Conservation (phyloP, 2,113 vertebrate genomes). For the Oostethus manadensis region DNA sequence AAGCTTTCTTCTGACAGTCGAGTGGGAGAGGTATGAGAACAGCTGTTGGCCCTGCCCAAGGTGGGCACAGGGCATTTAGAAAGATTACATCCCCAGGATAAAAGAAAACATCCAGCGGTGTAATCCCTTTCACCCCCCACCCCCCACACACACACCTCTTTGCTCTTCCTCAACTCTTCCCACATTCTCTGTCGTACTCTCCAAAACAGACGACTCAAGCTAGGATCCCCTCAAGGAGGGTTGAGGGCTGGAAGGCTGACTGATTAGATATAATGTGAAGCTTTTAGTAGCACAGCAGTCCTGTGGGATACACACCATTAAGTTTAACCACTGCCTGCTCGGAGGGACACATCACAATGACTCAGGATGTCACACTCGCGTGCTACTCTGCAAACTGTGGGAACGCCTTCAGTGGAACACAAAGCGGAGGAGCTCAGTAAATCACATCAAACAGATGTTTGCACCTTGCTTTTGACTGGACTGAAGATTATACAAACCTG, state of each 20-base stretch:
- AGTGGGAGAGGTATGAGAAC: slow-evolving; percentile 52
- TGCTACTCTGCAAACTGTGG: slow-evolving; percentile 42
- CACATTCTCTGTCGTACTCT: slow-evolving; percentile 17
- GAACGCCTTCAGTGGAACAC: slow-evolving; percentile 49
- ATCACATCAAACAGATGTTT: slow-evolving; percentile 65
- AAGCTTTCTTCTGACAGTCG: slow-evolving; percentile 29
- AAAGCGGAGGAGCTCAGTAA: slow-evolving; percentile 45
- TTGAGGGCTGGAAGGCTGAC: slow-evolving; percentile 24
- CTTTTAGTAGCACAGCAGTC: slow-evolving; percentile 54
- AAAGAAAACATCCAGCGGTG: slow-evolving; percentile 62
- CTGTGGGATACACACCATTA: slow-evolving; percentile 61
- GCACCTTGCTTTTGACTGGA: slow-evolving; percentile 43
- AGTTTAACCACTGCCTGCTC: slow-evolving; percentile 67
- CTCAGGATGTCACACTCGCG: slow-evolving; percentile 68
- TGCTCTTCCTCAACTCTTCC: slow-evolving; percentile 34
- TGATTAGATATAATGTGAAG: slow-evolving; percentile 57
- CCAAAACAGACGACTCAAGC: slow-evolving; percentile 7
- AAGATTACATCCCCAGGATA: slow-evolving; percentile 67
- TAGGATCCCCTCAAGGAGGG: slow-evolving; percentile 25
- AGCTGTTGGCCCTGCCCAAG: slow-evolving; percentile 64
- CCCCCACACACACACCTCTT: background rate
- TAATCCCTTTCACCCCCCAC: slow-evolving; percentile 52
- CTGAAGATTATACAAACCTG: slow-evolving; percentile 51
- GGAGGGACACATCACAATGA: slow-evolving; percentile 65
- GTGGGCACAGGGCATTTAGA: slow-evolving; percentile 63